Base-by-base conservation (phyloP, 1,140 invertebrate genomes). In the Polypedilum pembai region DNA sequence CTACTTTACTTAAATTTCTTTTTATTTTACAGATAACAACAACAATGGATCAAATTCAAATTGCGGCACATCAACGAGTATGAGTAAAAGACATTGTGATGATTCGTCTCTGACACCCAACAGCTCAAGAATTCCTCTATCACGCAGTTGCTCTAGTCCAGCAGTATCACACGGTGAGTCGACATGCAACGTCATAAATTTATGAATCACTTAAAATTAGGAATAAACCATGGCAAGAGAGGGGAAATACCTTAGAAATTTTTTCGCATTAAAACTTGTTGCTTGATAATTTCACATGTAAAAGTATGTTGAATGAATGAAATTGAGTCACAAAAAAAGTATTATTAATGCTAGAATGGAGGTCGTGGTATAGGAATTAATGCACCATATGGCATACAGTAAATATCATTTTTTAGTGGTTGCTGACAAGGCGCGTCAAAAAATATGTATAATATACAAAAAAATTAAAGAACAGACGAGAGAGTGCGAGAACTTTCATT, bases 121-220 rank as follows among this genome's bases (percentile, higher is more conserved):
- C 65, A 78, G 73, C 75, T 77, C 79, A 76, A 76, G 79, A 73
- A 77, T 78, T 75, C 79, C 79, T 74, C 76, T 82, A 75, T 79
- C 78, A 76, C 79, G 81, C 77, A 82, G 81, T 77, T 82, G 81
- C 77, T 82, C 81, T 76, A 82, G 80, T 78, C 81, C 81, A 74
- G 81, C 81, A 75, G 79, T 82, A 8, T 69, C 65, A 74, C 80
- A 82, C 74, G 81, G 81, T 82, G 72, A 81, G 79, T 56, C n/a
- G 24, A 33, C 24, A 33, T 33, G 24, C 24, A 5, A 56, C 45
- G 45, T 56, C 45, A 56, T 56, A 56, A 56, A 15, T n/a, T 45
- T 45, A 12, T 8, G 10, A 15, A 56, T 56, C n/a, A n/a, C n/a
- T 56, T 33, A 33, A 33, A 33, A 33, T 33, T 33, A 33, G 24